Conservation (phyloP, 2,888 invertebrate genomes). For the Branchellion lobata region DNA sequence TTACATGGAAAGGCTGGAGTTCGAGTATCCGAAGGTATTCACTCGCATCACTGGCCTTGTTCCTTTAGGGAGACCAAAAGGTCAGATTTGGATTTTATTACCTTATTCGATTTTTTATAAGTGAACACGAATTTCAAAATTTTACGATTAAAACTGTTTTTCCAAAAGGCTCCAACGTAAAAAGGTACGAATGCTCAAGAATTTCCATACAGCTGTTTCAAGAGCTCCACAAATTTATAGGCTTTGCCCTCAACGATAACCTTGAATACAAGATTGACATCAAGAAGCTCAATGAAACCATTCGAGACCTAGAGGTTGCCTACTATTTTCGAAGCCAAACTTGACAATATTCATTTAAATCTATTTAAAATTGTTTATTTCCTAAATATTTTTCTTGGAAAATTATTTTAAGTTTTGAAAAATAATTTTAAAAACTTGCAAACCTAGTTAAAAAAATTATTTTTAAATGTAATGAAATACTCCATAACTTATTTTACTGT, state of each 20-base stretch:
- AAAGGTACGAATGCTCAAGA: conserved; percentile 9
- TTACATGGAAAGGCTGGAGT: conserved; percentile 32
- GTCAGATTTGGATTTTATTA: no score
- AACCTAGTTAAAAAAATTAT: no score
- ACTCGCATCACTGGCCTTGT: not conserved
- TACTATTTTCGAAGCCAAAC: no score
- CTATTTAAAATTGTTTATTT: no score
- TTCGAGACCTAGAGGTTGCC: not conserved
- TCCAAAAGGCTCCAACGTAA: no score
- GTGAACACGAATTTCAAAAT: not conserved
- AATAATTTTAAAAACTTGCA: no score
- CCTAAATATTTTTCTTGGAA: no score
- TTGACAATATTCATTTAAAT: no score
- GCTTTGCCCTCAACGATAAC: conserved; percentile 10
- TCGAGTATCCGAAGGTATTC: conserved; percentile 24
- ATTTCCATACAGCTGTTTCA: conserved; percentile 10
- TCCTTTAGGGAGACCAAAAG: not conserved
- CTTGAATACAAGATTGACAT: conserved; percentile 7
- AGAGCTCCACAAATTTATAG: conserved; percentile 32
- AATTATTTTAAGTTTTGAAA: no score
- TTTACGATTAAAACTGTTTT: not conserved
- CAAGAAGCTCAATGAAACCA: not conserved
- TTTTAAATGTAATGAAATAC: no score
- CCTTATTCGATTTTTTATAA: no score
- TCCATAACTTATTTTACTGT: no score